Base-by-base conservation (phyloP, 2,113 vertebrate species). In the Rhinolophus ferrumequinum region DNA sequence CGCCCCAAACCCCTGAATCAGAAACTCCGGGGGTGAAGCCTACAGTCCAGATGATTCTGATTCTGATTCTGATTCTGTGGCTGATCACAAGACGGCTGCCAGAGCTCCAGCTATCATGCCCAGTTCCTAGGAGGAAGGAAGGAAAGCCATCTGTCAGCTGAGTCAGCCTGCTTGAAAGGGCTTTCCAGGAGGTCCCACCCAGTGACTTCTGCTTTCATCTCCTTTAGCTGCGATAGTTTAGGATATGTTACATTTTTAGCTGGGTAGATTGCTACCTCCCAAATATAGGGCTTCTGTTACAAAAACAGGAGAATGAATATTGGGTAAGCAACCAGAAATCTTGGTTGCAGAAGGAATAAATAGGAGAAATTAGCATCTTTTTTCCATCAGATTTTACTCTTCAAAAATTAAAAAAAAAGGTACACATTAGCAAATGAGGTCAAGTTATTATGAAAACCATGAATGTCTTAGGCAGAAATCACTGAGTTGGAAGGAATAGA, bases 391-490 rank as follows among this genome's bases (percentile, higher is more conserved):
- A 92, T 94, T 90, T 93, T 88, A 30, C 24, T 76, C 90, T 90
- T 85, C 47, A 56, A 89, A 82, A 88, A 80, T 52, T 52, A 8
- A 41, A 54, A 79, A 72, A 88, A 77, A 69, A n/a, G 50, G 47
- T 86, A 82, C 87, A 86, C 67, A 70, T 94, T 88, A 97, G 87
- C 64, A 82, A 96, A 95, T 86, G 86, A 93, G 89, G 92, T 96
- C 89, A 85, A 89, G 90, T 91, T 82, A 89, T 96, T 85, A 92
- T 79, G 66, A 81, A 95, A 87, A 52, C 41, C 69, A 14, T 11
- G 38, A 82, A 8, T 26, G 15, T 92, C 85, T 85, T 30, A 81
- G 88, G 72, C 60, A 67, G 82, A 54, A 77, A 93, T 81, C 60
- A 91, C 41, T 96, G 69, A 35, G 30, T 73, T 41, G 50, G 18